These are phyloP conservation scores for Copsychus sechellarum DNA, from an alignment of 2,113 vertebrate species.

Conservation along the genomic window DNA sequence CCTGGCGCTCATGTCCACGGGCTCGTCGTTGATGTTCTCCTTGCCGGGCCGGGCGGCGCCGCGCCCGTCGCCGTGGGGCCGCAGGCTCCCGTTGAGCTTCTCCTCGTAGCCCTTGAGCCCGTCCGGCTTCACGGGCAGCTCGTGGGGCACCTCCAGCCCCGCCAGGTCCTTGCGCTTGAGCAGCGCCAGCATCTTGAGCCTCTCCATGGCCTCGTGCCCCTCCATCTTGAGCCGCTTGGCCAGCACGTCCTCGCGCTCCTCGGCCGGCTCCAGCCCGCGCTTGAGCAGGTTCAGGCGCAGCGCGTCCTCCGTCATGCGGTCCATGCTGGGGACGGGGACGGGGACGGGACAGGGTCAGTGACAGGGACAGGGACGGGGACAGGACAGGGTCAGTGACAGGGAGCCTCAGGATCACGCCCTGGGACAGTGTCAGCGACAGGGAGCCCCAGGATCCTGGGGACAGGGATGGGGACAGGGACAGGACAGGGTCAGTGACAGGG, in stretches of 20 bases:
- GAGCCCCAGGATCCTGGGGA: too few species aligned
- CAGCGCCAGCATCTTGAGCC: constrained; percentile 94
- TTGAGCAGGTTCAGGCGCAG: constrained; percentile 93
- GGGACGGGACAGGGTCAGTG: too few species aligned
- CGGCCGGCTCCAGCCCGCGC: constrained; percentile 87
- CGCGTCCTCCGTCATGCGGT: constrained; percentile 94
- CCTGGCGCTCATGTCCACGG: constrained; percentile 95
- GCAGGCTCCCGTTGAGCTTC: constrained; percentile 80
- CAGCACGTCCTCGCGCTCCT: constrained; percentile 90
- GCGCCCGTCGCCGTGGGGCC: constrained; percentile 75
- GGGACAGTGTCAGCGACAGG: too few species aligned
- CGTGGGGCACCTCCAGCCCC: constrained; percentile 81
- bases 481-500: too few species aligned
- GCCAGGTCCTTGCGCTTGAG: constrained; percentile 95
- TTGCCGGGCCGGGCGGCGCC: constrained; percentile 84
- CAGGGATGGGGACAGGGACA: too few species aligned
- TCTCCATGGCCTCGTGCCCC: constrained; percentile 97
- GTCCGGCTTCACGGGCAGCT: constrained; percentile 73
- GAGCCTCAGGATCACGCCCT: too few species aligned
- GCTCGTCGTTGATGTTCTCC: constrained; percentile 93
- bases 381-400: too few species aligned
- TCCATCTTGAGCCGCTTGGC: constrained; percentile 96
- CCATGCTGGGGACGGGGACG: constrained; percentile 81
- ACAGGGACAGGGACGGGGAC: neutral
- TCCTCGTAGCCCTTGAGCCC: constrained; percentile 81